These are phyloP conservation scores for Escarpia spicata DNA, from an alignment of 2,888 invertebrate genomes.

Conservation along the genomic window DNA sequence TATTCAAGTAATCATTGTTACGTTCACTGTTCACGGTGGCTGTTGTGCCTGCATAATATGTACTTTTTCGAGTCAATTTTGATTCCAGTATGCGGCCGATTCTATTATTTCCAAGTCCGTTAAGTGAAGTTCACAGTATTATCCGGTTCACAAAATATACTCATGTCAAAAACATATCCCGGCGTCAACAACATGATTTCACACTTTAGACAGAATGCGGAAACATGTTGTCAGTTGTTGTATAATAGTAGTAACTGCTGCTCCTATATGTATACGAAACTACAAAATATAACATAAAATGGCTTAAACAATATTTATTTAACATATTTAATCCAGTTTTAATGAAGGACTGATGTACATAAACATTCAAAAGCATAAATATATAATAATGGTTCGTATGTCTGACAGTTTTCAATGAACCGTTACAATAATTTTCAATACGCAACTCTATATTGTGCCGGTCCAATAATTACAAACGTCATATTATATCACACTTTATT, in stretches of 20 bases:
- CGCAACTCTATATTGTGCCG: not conserved
- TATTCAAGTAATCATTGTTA: too few relatives aligned
- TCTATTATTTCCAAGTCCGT: too few relatives aligned
- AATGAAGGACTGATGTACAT: too few relatives aligned
- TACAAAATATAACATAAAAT: not conserved
- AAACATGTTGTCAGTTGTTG: not conserved
- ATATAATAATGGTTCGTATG: not conserved
- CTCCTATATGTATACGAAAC: not conserved
- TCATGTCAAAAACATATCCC: too few relatives aligned
- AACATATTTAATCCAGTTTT: not conserved
- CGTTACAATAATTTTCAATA: not conserved
- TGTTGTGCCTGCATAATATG: too few relatives aligned
- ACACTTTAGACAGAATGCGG: not conserved
- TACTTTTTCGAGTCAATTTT: too few relatives aligned
- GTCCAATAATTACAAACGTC: not conserved
- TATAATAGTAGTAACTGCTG: not conserved
- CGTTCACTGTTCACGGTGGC: too few relatives aligned
- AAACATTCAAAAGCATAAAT: not conserved
- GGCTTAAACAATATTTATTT: not conserved
- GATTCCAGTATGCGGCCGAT: too few relatives aligned
- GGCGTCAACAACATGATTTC: too few relatives aligned
- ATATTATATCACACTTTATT: not conserved
- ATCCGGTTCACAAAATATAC: too few relatives aligned
- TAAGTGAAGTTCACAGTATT: too few relatives aligned
- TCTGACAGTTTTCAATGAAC: not conserved